Conservation (phyloP, 2,888 invertebrate species). For the Chrysolina oricalcia region DNA sequence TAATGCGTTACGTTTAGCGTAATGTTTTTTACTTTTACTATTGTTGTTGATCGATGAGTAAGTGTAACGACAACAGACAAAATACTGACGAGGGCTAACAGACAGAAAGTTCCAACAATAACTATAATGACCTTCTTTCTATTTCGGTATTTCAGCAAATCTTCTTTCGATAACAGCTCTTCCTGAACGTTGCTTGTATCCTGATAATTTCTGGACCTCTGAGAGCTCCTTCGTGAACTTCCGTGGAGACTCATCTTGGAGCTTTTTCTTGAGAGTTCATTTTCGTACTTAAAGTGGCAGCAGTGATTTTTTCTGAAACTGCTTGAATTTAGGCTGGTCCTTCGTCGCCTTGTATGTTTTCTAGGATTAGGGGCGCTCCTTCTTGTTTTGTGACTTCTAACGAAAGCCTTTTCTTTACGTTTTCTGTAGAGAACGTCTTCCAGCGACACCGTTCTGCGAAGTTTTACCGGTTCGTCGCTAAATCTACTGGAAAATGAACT, state of each 20-base stretch:
- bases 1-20: constrained; percentile 64
- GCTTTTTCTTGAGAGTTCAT: constrained; percentile 24
- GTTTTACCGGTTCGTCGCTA: neutral
- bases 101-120: constrained; percentile 82
- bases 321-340: neutral
- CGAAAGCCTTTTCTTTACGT: constrained; percentile 31
- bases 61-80: constrained; percentile 86
- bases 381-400: constrained; percentile 37
- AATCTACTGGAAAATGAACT: constrained; percentile 37
- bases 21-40: constrained; percentile 49
- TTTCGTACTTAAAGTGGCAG: constrained; percentile 12
- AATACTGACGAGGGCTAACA: constrained; percentile 82
- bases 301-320: constrained; percentile 23
- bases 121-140: constrained; percentile 81
- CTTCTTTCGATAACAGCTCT: constrained; percentile 44
- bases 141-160: constrained; percentile 77
- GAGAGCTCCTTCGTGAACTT: constrained; percentile 29
- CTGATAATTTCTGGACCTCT: constrained; percentile 8
- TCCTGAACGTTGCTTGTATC: constrained; percentile 8
- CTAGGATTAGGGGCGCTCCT: constrained; percentile 45
- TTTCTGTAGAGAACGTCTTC: constrained; percentile 43
- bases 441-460: constrained; percentile 45
- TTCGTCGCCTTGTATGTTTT: constrained; percentile 19
- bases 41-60: constrained; percentile 69
- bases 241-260: constrained; percentile 16